Percentiles rank a stretch among this genome's conserved stretches.
These are phyloP conservation scores for Steatornis caripensis DNA, from an alignment of 2,113 vertebrate genomes.

Conservation along the genomic window DNA sequence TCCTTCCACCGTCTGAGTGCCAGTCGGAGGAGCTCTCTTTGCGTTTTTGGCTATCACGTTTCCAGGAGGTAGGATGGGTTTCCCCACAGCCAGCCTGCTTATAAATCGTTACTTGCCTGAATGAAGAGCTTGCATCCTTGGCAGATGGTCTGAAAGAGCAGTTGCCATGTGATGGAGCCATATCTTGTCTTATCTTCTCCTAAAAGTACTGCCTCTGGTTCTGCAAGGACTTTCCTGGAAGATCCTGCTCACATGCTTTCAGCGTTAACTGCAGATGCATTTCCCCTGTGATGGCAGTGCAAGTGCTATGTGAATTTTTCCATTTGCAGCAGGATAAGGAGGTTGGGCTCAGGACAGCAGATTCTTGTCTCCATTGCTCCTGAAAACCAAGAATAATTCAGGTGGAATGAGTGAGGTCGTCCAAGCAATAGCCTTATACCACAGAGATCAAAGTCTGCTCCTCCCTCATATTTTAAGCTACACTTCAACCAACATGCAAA, in stretches of 20 bases:
- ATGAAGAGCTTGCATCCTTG: neutral
- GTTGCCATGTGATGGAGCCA: neutral
- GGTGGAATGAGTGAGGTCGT: neutral
- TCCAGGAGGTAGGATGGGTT: neutral
- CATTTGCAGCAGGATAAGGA: neutral
- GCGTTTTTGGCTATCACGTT: neutral
- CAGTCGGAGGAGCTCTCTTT: neutral
- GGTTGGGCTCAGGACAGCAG: neutral
- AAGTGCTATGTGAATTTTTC: neutral
- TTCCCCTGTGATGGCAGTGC: neutral
- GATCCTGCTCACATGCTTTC: neutral
- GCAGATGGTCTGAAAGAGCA: neutral
- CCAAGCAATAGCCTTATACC: neutral
- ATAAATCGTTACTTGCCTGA: neutral
- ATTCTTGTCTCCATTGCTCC: neutral
- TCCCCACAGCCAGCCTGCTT: neutral
- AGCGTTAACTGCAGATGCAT: neutral
- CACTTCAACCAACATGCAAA: slow-evolving; percentile 14
- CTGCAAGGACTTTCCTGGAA: neutral
- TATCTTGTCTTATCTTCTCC: slow-evolving; percentile 21
- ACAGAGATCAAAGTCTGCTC: slow-evolving; percentile 27
- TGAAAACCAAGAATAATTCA: neutral
- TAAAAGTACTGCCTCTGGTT: neutral
- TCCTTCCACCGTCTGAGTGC: neutral
- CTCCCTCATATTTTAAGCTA: neutral